A percentile compares a stretch with the other conserved stretches of the same genome.
Evolutionary conservation across 2,888 invertebrate species (phyloP).

Genomic region (Brachyptera putata): DNA sequence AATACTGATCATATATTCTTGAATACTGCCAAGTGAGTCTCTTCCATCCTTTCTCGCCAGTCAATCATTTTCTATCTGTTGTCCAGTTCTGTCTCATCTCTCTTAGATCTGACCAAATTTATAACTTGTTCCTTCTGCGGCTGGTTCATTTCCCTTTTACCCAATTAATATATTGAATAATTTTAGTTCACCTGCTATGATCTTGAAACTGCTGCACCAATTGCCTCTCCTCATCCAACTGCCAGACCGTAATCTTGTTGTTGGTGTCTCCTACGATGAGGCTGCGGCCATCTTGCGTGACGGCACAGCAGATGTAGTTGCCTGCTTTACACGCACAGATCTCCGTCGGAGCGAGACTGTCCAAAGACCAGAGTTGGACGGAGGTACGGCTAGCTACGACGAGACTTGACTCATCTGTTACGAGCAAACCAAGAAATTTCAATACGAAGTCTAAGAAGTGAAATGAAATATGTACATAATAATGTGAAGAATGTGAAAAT

Average conservation of each 20-base stretch:
- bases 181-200: conserved; percentile 40
- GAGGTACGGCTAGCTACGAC: background rate
- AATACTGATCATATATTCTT: too few relatives aligned
- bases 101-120: too few relatives aligned
- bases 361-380: background rate
- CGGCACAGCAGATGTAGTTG: conserved; percentile 42
- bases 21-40: too few relatives aligned
- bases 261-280: conserved; percentile 45
- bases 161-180: too few relatives aligned
- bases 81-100: too few relatives aligned
- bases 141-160: too few relatives aligned
- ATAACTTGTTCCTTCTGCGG: too few relatives aligned
- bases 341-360: background rate
- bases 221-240: conserved; percentile 37
- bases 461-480: too few relatives aligned
- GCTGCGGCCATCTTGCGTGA: conserved; percentile 46
- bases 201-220: conserved; percentile 31
- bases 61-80: too few relatives aligned
- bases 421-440: background rate
- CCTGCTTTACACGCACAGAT: conserved; percentile 30
- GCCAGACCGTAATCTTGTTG: conserved; percentile 45
- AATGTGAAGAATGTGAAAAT: too few relatives aligned
- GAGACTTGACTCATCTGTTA: conserved; percentile 19
- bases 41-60: too few relatives aligned
- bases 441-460: too few relatives aligned